Evolutionary conservation across 2,888 invertebrate species (phyloP).

Genomic region (Spodoptera picta): DNA sequence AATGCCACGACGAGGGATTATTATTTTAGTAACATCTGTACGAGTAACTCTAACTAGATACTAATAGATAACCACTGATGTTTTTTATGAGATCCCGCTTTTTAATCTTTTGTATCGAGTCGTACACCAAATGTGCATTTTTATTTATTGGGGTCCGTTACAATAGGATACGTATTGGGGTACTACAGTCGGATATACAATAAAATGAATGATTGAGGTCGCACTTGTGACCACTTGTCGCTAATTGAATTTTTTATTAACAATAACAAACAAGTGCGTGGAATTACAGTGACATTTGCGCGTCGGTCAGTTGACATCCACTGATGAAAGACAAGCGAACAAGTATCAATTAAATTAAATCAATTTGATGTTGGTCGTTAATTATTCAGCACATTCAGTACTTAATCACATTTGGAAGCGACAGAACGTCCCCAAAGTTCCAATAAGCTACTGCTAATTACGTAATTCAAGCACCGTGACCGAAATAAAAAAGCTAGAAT

Average conservation of each 20-base stretch:
- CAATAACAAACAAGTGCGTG: constrained; percentile 69
- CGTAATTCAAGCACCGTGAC: constrained; percentile 85
- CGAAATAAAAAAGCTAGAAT: constrained; percentile 78
- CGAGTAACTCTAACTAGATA: constrained; percentile 86
- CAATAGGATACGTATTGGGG: constrained; percentile 64
- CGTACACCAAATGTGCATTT: constrained; percentile 83
- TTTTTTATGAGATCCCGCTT: constrained; percentile 83
- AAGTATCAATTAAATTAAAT: constrained; percentile 34
- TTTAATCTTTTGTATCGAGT: constrained; percentile 83
- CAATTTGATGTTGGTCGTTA: constrained; percentile 55
- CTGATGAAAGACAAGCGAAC: constrained; percentile 14
- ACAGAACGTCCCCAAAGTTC: constrained; percentile 73
- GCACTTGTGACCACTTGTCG: constrained; percentile 85
- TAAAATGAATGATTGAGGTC: constrained; percentile 78
- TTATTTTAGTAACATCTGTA: constrained; percentile 86
- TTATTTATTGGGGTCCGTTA: constrained; percentile 81
- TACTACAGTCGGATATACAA: constrained; percentile 60
- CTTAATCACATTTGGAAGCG: constrained; percentile 74
- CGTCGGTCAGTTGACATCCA: constrained; percentile 26
- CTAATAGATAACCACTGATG: constrained; percentile 88
- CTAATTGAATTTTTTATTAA: constrained; percentile 80
- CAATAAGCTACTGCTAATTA: constrained; percentile 85
- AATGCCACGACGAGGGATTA: constrained; percentile 72
- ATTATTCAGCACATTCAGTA: constrained; percentile 65
- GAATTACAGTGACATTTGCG: constrained; percentile 50